phyloP scores from a whole-genome alignment of 2,888 invertebrate species.

The Meiosimyza platycephala region DNA sequence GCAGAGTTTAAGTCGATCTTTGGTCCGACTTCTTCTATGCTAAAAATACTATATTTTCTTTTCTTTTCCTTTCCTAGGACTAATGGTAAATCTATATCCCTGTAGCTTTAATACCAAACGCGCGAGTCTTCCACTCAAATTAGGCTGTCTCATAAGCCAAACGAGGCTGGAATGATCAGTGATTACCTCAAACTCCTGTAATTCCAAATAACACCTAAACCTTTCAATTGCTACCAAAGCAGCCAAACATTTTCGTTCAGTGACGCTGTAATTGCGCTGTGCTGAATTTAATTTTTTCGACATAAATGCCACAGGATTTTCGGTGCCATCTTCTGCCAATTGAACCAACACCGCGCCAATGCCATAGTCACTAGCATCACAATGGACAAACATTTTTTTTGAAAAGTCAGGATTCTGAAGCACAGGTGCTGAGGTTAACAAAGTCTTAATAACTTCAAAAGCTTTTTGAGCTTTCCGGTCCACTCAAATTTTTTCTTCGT shows the following conservation, averaged over 20 bases:
- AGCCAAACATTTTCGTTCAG: conserved; percentile 19
- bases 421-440: conserved; percentile 23
- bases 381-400: conserved; percentile 23
- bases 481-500: conserved; percentile 16
- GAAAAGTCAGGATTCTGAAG: conserved; percentile 28
- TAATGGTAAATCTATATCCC: conserved; percentile 38
- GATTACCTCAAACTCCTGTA: conserved; percentile 14
- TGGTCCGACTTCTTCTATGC: background rate
- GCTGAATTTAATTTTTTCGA: too few relatives aligned
- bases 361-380: conserved; percentile 29
- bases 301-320: conserved; percentile 13
- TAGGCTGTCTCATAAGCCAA: conserved; percentile 49
- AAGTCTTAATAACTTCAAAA: background rate
- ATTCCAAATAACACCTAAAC: conserved; percentile 35
- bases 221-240: conserved; percentile 18
- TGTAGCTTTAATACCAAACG: conserved; percentile 34
- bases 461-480: background rate
- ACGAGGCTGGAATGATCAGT: conserved; percentile 17
- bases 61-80: conserved; percentile 45
- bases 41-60: conserved; percentile 46
- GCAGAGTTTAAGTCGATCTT: conserved; percentile 1
- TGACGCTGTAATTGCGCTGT: too few relatives aligned
- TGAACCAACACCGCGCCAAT: conserved; percentile 29
- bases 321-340: conserved; percentile 1
- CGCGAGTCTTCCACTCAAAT: conserved; percentile 47